phyloP scores from a whole-genome alignment of 2,888 invertebrate genomes.

The Polydrusus tereticollis region DNA sequence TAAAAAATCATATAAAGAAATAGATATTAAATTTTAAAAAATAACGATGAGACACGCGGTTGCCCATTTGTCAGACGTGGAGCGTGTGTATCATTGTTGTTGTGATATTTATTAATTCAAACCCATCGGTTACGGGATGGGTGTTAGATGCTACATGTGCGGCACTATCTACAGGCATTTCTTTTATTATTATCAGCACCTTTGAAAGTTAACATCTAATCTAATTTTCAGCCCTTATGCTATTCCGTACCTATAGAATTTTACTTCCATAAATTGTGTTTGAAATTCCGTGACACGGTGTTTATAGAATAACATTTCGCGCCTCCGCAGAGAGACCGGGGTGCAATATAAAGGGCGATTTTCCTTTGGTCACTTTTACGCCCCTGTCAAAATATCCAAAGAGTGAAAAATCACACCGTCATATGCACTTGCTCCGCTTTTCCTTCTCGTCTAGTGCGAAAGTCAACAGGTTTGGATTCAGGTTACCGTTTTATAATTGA shows the following conservation, averaged over 20 bases:
- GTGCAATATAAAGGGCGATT: slow-evolving; percentile 52
- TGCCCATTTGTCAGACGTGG: slow-evolving; percentile 2
- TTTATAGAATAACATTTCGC: slow-evolving; percentile 27
- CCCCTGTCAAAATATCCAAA: slow-evolving; percentile 65
- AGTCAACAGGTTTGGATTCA: not conserved
- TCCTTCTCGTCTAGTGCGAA: slow-evolving; percentile 21
- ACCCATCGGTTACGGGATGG: slow-evolving; percentile 47
- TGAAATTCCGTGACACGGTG: not conserved
- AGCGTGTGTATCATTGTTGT: slow-evolving; percentile 19
- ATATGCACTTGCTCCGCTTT: slow-evolving; percentile 60
- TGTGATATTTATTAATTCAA: slow-evolving; percentile 55
- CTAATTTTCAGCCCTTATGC: not conserved
- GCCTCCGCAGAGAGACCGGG: slow-evolving; percentile 34
- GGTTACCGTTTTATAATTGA: not conserved
- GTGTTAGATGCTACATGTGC: slow-evolving; percentile 1
- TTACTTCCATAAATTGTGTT: not conserved
- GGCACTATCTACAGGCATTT: not conserved
- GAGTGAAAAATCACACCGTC: slow-evolving; percentile 67
- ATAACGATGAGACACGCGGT: slow-evolving; percentile 15
- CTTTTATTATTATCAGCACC: too few relatives aligned
- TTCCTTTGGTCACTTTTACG: slow-evolving; percentile 63
- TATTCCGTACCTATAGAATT: not conserved
- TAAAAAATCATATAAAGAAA: slow-evolving; percentile 55
- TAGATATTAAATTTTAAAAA: slow-evolving; percentile 23
- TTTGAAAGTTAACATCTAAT: not conserved